Evolutionary conservation across 1,140 invertebrate genomes (phyloP).

Genomic region (Aplysia californica): DNA sequence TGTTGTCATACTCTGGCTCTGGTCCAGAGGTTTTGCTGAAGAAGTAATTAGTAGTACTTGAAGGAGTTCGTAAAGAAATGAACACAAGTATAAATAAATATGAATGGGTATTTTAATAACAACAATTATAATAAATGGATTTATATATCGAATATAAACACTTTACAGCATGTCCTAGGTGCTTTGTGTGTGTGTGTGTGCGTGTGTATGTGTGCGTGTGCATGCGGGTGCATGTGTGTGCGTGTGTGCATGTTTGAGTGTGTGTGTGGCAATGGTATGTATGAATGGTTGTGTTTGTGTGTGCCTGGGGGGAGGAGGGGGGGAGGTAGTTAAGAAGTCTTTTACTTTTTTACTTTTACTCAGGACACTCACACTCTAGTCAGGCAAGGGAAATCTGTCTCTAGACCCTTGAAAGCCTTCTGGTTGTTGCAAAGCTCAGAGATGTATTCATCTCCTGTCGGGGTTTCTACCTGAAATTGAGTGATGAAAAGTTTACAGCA

Average conservation of each 20-base stretch:
- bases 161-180: too few relatives aligned
- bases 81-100: not conserved
- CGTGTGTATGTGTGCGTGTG: too few relatives aligned
- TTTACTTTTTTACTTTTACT: not conserved
- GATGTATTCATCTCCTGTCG: not conserved
- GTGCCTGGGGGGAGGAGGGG: not conserved
- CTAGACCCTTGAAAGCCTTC: conserved; percentile 47
- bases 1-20: conserved; percentile 64
- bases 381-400: conserved; percentile 57
- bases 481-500: not conserved
- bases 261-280: not conserved
- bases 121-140: conserved; percentile 5
- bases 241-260: too few relatives aligned
- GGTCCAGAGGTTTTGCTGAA: conserved; percentile 46
- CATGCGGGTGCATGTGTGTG: too few relatives aligned
- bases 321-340: too few relatives aligned
- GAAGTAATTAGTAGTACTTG: not conserved
- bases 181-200: too few relatives aligned
- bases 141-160: conserved; percentile 7
- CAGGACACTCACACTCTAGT: conserved; percentile 49
- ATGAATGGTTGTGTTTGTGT: not conserved
- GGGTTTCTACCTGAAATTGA: conserved; percentile 21
- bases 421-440: not conserved
- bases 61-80: not conserved
- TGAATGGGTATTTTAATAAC: not conserved